Conservation (phyloP, 2,113 vertebrate species). For the Trematomus loennbergii region DNA sequence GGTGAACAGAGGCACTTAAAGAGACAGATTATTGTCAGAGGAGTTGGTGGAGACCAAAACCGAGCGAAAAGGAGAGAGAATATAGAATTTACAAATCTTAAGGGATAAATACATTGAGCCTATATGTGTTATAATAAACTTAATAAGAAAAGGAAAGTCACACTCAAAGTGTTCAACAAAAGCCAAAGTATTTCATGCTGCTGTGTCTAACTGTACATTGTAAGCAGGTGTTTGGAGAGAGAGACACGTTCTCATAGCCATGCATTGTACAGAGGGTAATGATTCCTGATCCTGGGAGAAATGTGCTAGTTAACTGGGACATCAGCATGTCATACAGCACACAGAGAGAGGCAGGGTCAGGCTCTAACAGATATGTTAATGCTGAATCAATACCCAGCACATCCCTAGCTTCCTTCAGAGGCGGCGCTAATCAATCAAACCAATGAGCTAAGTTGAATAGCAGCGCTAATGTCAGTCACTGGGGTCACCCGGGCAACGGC, state of each 20-base stretch:
- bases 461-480: constrained; percentile 36
- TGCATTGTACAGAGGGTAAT: not conserved
- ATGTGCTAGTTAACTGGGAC: constrained; percentile 37
- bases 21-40: not conserved
- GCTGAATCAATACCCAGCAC: constrained; percentile 59
- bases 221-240: not conserved
- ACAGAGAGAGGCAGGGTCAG: constrained; percentile 52
- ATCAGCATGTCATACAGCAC: constrained; percentile 35
- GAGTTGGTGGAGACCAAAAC: not conserved
- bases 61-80: not conserved
- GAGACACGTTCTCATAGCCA: not conserved
- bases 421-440: constrained; percentile 24
- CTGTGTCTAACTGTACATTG: not conserved
- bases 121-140: too few relatives aligned
- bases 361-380: constrained; percentile 55
- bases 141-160: too few relatives aligned
- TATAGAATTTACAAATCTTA: not conserved
- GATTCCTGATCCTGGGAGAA: constrained; percentile 4
- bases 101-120: not conserved
- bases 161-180: not conserved
- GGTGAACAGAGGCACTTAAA: not conserved
- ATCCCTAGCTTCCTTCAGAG: constrained; percentile 35
- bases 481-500: constrained; percentile 15
- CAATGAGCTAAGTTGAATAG: constrained; percentile 42
- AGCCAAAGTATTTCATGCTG: not conserved